phyloP scores from a whole-genome alignment of 2,888 invertebrate genomes.

The Nowickia ferox region DNA sequence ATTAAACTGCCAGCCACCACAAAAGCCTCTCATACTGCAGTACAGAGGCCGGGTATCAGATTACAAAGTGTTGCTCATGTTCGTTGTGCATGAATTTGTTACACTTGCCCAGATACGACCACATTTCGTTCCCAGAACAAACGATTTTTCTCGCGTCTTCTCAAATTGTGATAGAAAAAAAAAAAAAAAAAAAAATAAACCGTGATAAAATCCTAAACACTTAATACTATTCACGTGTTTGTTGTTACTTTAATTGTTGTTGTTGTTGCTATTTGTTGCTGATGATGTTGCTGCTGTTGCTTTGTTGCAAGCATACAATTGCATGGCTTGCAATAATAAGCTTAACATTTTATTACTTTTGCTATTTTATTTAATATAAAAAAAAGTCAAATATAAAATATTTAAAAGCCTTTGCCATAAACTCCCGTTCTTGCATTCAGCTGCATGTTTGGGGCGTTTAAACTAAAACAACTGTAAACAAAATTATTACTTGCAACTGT shows the following conservation, averaged over 20 bases:
- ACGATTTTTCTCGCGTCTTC: slow-evolving; percentile 48
- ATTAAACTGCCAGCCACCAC: slow-evolving; percentile 13
- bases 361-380: background rate
- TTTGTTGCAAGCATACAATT: slow-evolving; percentile 35
- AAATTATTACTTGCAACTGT: slow-evolving; percentile 60
- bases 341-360: slow-evolving; percentile 66
- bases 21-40: background rate
- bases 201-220: slow-evolving; percentile 66
- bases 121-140: slow-evolving; percentile 37
- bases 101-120: slow-evolving; percentile 57
- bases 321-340: slow-evolving; percentile 66
- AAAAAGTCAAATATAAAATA: slow-evolving; percentile 7
- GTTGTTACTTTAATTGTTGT: slow-evolving; percentile 52
- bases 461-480: slow-evolving; percentile 54
- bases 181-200: background rate
- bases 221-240: slow-evolving; percentile 68
- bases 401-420: slow-evolving; percentile 36
- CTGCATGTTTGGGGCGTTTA: slow-evolving; percentile 52
- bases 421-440: slow-evolving; percentile 2
- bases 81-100: slow-evolving; percentile 64
- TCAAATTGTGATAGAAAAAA: slow-evolving; percentile 26
- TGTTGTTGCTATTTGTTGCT: slow-evolving; percentile 49
- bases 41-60: slow-evolving; percentile 49
- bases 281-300: slow-evolving; percentile 50
- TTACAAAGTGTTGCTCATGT: slow-evolving; percentile 70